Evolutionary conservation across 2,113 vertebrate genomes (phyloP), one percentile per base, ranked within the genome.

Genomic region (Carettochelys insculpta): DNA sequence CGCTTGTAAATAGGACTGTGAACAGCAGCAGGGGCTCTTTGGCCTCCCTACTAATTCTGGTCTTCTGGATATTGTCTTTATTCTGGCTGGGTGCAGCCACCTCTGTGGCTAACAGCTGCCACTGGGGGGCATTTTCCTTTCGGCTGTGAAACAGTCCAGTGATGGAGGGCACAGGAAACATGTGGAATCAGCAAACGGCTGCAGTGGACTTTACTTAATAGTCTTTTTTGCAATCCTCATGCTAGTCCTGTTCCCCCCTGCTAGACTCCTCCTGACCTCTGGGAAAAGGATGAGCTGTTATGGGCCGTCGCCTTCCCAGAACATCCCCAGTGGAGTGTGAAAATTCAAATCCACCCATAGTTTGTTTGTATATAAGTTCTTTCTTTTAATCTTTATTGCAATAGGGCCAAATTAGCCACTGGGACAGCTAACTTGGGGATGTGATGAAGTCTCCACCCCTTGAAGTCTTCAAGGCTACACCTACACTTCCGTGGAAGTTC

Each of bases 171-270:
- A 2, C 83, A 8, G 3, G 5, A 38, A 22, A 43, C 19, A 38
- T 20, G n/a, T 4, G 10, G 61, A 68, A 68, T 68, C 61, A 65
- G 34, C n/a, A 19, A 65, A 65, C 34, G 34, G 19, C 76, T 27
- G 76, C 76, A 82, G 12, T 38, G 7, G 68, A 2, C 52, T 61
- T 61, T 81, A 27, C 29, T 27, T 41, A 96, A 95, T 96, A 94
- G 95, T 95, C 14, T 7, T 41, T 27, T 90, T 87, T 38, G 61
- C 34, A 5, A 20, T 29, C 31, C 8, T 54, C 41, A 68, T 68
- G 61, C 19, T 38, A 11, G 43, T 41, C 25, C 25, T 45, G 16
- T 29, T 45, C 43, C 71, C 7, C 16, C 71, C 41, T 75, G 24
- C 41, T 27, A 73, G 68, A 43, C 41, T 43, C 11, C 22, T 27